Base-by-base conservation (phyloP, 92 coral and sea anemone genomes). In the Desmophyllum pertusum region DNA sequence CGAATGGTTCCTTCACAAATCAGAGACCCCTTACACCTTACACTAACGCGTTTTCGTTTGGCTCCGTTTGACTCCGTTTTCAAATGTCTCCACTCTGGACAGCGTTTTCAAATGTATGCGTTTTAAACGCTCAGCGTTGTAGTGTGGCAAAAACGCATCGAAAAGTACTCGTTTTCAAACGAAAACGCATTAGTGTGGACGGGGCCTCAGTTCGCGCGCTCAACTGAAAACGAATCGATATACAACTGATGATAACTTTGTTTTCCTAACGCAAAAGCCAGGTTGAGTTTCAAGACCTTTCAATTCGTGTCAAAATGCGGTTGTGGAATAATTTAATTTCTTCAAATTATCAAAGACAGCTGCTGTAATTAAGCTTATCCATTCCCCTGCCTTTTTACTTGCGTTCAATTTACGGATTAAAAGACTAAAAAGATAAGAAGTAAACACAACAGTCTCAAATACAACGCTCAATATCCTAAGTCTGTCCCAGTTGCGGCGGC, bases 381-480 rank as follows among this genome's bases (percentile, higher is more conserved):
- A 29, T 3, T 29, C 19, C 65, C 21, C 7, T 37, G 10, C 0
- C 61, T 27, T 23, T 33, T 48, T 75, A 51, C 30, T 33, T 51
- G n/a, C 73, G 18, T 13, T 75, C 79, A 75, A 51, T 53, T 75
- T 75, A 75, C 79, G 45, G 79, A 52, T 53, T 50, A 75, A 35
- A 52, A n/a, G 37, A n/a, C 52, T 40, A 41, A 42, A 43, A 72
- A 50, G 59, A 43, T 73, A 73, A 45, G 77, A 73, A 29, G 2
- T 73, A 9, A 53, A 52, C 14, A 50, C 79, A 50, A 18, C 45
- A 75, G 40, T 15, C 18, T 21, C 17, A 52, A 42, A 45, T 72
- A 72, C 21, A 53, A 23, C 65, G 42, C 40, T 35, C n/a, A 67
- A 67, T 66, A 36, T 66, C 3, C 30, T 25, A 6, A n/a, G 64